Conservation (phyloP, 2,113 vertebrate species). For the Lagopus muta region DNA sequence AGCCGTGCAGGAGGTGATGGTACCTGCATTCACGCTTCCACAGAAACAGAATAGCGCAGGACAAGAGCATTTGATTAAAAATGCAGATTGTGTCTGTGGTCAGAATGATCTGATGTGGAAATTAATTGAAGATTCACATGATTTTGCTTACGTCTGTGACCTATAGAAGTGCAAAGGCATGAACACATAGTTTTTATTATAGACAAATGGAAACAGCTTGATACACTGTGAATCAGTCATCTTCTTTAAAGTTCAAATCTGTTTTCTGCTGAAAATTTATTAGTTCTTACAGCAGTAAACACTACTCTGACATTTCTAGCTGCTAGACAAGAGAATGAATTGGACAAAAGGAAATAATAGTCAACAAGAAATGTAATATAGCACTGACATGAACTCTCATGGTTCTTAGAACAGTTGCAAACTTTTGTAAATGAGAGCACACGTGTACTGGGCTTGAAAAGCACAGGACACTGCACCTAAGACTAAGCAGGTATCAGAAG, state of each 20-base stretch:
- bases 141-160: neutral
- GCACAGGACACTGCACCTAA: neutral
- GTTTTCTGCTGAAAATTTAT: neutral
- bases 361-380: neutral
- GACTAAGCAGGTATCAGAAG: accelerated
- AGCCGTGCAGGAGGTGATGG: neutral
- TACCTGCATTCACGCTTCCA: neutral
- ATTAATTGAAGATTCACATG: neutral
- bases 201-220: neutral
- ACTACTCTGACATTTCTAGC: neutral
- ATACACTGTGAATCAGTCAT: neutral
- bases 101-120: neutral
- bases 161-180: neutral
- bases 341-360: neutral
- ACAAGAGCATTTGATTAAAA: neutral
- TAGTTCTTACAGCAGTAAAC: neutral
- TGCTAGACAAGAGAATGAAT: neutral
- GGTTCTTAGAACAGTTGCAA: neutral
- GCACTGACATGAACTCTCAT: neutral
- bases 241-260: neutral
- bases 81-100: neutral
- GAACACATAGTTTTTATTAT: neutral
- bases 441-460: neutral
- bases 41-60: neutral
- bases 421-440: neutral